These are phyloP conservation scores for Mythimna albipuncta DNA, from an alignment of 2,888 invertebrate genomes.

Conservation along the genomic window DNA sequence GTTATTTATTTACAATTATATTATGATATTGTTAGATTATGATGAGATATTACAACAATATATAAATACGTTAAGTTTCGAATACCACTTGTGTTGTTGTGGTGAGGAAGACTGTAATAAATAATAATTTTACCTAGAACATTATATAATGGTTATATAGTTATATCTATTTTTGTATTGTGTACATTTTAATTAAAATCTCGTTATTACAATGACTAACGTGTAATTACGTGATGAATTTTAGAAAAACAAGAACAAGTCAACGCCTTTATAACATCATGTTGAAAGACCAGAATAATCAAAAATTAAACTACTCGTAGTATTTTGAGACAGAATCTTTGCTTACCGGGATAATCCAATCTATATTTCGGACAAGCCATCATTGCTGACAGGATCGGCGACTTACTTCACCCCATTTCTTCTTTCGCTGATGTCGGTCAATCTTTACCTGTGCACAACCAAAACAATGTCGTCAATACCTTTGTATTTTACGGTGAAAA, in stretches of 20 bases:
- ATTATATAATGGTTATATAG: too few relatives aligned
- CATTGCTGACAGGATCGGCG: background rate
- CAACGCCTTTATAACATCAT: background rate
- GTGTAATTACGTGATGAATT: background rate
- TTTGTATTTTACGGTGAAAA: background rate
- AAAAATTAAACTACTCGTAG: too few relatives aligned
- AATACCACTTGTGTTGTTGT: slow-evolving; percentile 12
- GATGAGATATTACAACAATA: slow-evolving; percentile 1
- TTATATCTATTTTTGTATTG: slow-evolving; percentile 6
- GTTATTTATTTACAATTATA: background rate
- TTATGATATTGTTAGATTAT: background rate
- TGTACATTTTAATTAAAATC: slow-evolving; percentile 14
- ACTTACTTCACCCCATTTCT: slow-evolving; percentile 32
- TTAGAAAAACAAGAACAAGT: background rate
- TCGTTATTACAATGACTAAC: background rate
- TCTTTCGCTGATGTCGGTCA: background rate
- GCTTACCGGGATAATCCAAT: slow-evolving; percentile 41
- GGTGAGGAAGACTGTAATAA: slow-evolving; percentile 22
- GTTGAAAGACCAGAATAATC: background rate
- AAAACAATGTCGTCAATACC: slow-evolving; percentile 27
- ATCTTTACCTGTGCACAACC: slow-evolving; percentile 49
- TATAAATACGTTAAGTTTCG: background rate
- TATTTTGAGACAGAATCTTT: background rate
- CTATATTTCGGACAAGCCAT: slow-evolving; percentile 3
- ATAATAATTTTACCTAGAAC: slow-evolving; percentile 21